Percentiles rank a stretch among this genome's conserved stretches.
phyloP scores from a whole-genome alignment of 2,113 vertebrate genomes.

The Agapornis roseicollis region DNA sequence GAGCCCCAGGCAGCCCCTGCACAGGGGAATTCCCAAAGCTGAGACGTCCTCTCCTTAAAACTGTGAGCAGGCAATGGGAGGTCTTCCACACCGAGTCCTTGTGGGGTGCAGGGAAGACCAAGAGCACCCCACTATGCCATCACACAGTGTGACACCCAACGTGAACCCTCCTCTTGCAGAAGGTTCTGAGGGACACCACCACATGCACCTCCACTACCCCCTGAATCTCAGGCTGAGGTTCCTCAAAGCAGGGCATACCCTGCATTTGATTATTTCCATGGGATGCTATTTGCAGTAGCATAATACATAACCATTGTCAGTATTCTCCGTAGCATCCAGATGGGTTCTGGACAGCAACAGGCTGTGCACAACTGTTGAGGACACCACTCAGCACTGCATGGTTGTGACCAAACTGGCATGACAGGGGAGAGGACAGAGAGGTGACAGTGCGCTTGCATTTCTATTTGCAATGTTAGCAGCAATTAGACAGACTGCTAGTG shows the following conservation, averaged over 20 bases:
- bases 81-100: fast-evolving
- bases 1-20: fast-evolving
- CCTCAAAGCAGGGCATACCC: background rate
- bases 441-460: fast-evolving
- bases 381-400: fast-evolving
- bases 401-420: background rate
- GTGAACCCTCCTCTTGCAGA: background rate
- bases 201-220: too few relatives aligned
- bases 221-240: background rate
- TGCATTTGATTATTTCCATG: fast-evolving
- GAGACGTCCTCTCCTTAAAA: fast-evolving
- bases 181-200: background rate
- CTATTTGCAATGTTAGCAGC: background rate
- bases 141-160: fast-evolving
- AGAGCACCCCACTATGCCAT: fast-evolving
- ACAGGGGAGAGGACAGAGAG: background rate
- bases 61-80: fast-evolving
- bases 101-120: background rate
- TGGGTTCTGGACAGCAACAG: fast-evolving
- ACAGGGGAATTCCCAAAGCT: background rate
- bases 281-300: background rate
- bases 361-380: fast-evolving
- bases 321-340: fast-evolving
- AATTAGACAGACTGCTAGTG: background rate
- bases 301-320: fast-evolving